Evolutionary conservation across 1,140 invertebrate genomes (phyloP).

Genomic region (Alviniconcha marisindica): DNA sequence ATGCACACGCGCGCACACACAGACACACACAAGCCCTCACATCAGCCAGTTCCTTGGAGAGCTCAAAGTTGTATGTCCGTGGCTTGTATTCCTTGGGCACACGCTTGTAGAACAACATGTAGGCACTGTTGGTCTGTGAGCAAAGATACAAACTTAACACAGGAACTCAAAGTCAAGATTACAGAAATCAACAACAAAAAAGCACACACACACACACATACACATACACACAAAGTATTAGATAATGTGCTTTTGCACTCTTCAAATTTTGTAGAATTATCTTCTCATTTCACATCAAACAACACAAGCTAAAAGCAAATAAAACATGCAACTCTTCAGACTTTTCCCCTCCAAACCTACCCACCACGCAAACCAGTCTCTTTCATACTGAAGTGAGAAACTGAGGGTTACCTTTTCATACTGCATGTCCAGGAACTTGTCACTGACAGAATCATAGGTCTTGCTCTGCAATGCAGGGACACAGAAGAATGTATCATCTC

Average conservation of each 20-base stretch:
- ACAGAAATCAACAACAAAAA: too few species aligned
- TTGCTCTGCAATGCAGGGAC: slow-evolving; percentile 95
- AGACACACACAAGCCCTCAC: slow-evolving; percentile 55
- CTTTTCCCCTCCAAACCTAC: too few species aligned
- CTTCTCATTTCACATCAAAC: too few species aligned
- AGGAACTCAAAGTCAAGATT: too few species aligned
- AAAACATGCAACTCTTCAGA: too few species aligned
- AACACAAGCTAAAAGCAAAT: too few species aligned
- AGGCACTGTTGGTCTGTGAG: slow-evolving; percentile 91
- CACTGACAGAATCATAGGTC: slow-evolving; percentile 96
- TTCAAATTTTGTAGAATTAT: too few species aligned
- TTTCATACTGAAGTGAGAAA: background rate
- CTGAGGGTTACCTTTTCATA: slow-evolving; percentile 86
- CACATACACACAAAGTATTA: too few species aligned
- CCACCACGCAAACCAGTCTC: too few species aligned
- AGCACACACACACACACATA: too few species aligned
- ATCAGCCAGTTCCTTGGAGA: slow-evolving; percentile 70
- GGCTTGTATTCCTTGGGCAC: slow-evolving; percentile 42
- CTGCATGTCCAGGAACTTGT: slow-evolving; percentile 98
- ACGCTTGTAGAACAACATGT: slow-evolving; percentile 97
- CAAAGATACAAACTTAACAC: background rate
- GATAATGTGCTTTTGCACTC: too few species aligned
- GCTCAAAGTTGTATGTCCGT: slow-evolving; percentile 72
- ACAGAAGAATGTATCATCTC: too few species aligned
- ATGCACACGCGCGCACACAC: slow-evolving; percentile 76